phyloP scores from a whole-genome alignment of 1,140 invertebrate genomes.

The Cryptotermes secundus region DNA sequence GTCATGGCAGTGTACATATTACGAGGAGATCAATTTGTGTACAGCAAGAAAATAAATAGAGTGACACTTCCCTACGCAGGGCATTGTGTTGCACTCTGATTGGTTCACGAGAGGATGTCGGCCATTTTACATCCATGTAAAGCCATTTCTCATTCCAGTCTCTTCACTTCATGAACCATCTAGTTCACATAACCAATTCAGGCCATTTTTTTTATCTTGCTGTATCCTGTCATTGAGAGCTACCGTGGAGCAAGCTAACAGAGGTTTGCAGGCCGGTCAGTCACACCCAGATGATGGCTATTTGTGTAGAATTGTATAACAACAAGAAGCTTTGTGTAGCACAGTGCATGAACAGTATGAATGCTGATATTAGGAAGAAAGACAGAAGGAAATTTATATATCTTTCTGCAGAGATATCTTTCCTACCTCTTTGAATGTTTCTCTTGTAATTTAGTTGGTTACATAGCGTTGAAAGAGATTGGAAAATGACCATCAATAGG shows the following conservation, averaged over 20 bases:
- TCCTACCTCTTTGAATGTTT: too few relatives aligned
- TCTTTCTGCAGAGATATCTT: too few relatives aligned
- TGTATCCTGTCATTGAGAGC: not conserved
- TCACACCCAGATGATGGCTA: not conserved
- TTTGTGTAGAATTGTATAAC: not conserved
- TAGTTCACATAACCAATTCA: constrained; percentile 14
- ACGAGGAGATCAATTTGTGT: constrained; percentile 17
- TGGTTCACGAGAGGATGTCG: constrained; percentile 13
- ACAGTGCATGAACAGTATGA: too few relatives aligned
- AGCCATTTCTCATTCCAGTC: not conserved
- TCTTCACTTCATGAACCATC: not conserved
- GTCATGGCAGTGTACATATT: constrained; percentile 5
- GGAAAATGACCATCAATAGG: too few relatives aligned
- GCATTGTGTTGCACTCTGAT: constrained; percentile 1
- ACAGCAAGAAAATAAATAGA: constrained; percentile 20
- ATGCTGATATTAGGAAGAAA: too few relatives aligned
- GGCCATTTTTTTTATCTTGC: not conserved
- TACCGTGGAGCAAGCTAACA: not conserved
- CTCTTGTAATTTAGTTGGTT: too few relatives aligned
- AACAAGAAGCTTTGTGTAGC: too few relatives aligned
- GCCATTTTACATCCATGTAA: not conserved
- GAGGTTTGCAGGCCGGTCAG: not conserved
- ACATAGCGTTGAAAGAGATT: too few relatives aligned
- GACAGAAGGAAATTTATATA: too few relatives aligned
- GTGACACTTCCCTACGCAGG: not conserved